Evolutionary conservation across 2,888 invertebrate species (phyloP), one percentile per base, ranked within the genome.

Genomic region (Polydrusus tereticollis): DNA sequence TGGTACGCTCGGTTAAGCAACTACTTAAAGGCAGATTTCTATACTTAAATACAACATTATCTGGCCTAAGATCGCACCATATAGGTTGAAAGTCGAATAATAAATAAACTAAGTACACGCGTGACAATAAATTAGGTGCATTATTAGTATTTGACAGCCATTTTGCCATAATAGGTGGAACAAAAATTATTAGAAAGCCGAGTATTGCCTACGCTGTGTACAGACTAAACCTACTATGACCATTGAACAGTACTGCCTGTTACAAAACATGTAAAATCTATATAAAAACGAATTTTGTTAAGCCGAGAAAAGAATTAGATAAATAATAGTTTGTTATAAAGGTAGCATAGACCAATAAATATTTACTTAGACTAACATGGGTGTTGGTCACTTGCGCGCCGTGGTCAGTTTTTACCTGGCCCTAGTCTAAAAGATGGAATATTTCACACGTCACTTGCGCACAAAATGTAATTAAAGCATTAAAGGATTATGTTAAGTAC

Each of bases 121-220:
- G 38, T 38, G 58, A 45, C 66, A 33, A 47, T 71, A 71, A 71
- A 71, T 66, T 71, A 71, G 70, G 52, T 52, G 70, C 70, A 71
- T 65, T 71, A 71, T 71, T 71, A 59, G 65, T 71, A 65, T 71
- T 71, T 71, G 70, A 71, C 70, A 71, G 65, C 43, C 65, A 41
- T 59, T 71, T 71, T 65, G 70, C 70, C 70, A 41, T 71, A 71
- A 71, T 65, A 33, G 70, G 65, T 41, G 59, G 63, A 65, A 59
- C 65, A 36, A 65, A 64, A 69, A 69, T 69, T 64, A 68, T 69
- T 69, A 69, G 64, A 69, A 69, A 64, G 64, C 64, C 58, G 23
- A 18, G 38, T 26, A 41, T 43, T 26, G 47, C 63, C 63, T 63
- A 63, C 63, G 26, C 63, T 26, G 20, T 26, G 7, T 26, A 50